Evolutionary conservation across 2,113 vertebrate genomes (phyloP), one percentile per base, ranked within the genome.

Genomic region (Pterocles gutturalis): DNA sequence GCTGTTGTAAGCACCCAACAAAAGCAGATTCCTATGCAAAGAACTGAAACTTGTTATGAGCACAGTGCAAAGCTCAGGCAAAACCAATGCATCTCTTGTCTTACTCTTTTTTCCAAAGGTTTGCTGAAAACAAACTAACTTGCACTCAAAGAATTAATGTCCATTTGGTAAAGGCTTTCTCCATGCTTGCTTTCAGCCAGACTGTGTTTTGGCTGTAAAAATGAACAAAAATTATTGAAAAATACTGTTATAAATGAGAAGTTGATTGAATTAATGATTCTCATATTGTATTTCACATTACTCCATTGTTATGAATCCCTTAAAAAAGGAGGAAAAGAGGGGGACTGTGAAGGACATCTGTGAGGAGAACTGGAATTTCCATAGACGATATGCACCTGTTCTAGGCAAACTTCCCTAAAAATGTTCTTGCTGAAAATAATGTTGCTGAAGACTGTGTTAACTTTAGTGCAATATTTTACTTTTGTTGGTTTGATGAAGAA

Each of bases 371-470:
- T 58, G 28, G 15, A 64, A 76, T 93, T 87, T 87, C 70, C 2
- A 0, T 60, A 70, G 22, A 17, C 17, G 17, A 1, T 46, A 11
- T n/a, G 5, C 5, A 76, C 28, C 29, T 3, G 0, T 51, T 49
- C 16, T 41, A 26, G 15, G 45, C 26, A 95, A 84, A 75, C 13
- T 45, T 93, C 57, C 53, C 33, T 70, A 55, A 71, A 84, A 79
- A 14, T 12, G 2, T 22, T 66, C 41, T 84, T 71, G 9, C 12
- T 46, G 5, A 84, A 83, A 65, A 55, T 7, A 58, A 14, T 17
- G 7, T 46, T 82, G 18, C 11, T 82, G 38, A 34, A 17, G 10
- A 48, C 16, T 21, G 2, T 31, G 29, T 20, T 82, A 76, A 65
- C 25, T 90, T 77, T 17, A 29, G 46, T 16, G 2, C 5, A 65